These are phyloP conservation scores for Coregonus ussuriensis DNA, from an alignment of 2,797 vertebrate species.

Conservation along the genomic window DNA sequence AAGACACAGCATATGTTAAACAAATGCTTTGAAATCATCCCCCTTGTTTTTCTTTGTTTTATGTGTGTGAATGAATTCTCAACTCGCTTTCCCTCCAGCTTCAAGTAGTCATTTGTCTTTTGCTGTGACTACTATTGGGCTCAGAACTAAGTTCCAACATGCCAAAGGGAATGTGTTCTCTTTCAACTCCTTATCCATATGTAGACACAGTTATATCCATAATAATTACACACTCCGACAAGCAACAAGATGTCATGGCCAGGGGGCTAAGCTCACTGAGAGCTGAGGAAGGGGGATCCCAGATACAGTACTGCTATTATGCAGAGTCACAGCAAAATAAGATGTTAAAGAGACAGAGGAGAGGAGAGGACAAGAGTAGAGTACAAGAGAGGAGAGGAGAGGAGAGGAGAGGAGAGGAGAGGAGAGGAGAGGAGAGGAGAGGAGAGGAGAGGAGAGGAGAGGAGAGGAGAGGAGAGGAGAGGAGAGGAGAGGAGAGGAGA, in stretches of 20 bases:
- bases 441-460: neutral
- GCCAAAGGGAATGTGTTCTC: slow-evolving; percentile 58
- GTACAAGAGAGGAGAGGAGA: neutral
- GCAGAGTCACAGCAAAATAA: neutral
- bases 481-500: neutral
- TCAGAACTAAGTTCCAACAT: slow-evolving; percentile 52
- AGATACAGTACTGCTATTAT: neutral
- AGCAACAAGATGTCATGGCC: neutral
- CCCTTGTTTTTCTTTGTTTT: neutral
- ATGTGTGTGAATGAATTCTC: too few species aligned
- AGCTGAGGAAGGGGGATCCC: slow-evolving; percentile 17
- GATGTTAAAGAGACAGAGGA: neutral
- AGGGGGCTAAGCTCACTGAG: neutral
- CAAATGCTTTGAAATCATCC: neutral
- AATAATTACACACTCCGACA: slow-evolving; percentile 46
- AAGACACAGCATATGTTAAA: too few species aligned
- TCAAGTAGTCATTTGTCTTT: neutral
- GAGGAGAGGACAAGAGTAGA: neutral
- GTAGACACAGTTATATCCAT: slow-evolving; percentile 60
- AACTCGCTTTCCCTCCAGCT: neutral
- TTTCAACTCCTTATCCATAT: slow-evolving; percentile 44
- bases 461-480: neutral
- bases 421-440: neutral
- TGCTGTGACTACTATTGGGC: slow-evolving; percentile 44
- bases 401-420: neutral